Evolutionary conservation across 2,113 vertebrate species (phyloP).

Genomic region (Pimephales promelas): DNA sequence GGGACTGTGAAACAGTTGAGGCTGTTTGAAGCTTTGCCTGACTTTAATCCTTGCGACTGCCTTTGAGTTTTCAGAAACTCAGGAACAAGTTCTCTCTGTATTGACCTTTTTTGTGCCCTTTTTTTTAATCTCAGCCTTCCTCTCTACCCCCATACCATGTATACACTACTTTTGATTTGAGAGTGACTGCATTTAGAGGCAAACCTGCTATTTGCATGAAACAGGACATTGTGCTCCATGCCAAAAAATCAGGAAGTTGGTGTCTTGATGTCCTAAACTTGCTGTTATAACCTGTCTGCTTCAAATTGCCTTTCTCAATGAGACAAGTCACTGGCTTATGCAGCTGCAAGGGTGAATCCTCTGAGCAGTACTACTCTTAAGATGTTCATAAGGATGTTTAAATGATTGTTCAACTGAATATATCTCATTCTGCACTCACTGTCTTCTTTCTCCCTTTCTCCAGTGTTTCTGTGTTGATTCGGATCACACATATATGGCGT

Average conservation of each 20-base stretch:
- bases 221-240: neutral
- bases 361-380: neutral
- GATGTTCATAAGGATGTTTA: neutral
- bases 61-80: conserved; percentile 60
- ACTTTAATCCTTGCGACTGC: conserved; percentile 73
- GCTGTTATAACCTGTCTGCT: conserved; percentile 6
- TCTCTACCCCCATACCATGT: neutral
- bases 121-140: neutral
- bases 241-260: neutral
- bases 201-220: conserved; percentile 2
- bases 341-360: neutral
- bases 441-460: conserved; percentile 44
- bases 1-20: conserved; percentile 60
- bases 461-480: conserved; percentile 92
- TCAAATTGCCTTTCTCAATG: conserved; percentile 22
- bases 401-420: neutral
- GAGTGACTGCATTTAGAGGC: neutral
- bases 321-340: neutral
- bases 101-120: neutral
- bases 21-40: conserved; percentile 70
- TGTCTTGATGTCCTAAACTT: neutral
- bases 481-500: conserved; percentile 98
- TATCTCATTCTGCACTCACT: neutral
- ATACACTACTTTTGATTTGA: neutral
- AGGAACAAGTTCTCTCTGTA: conserved; percentile 61